Evolutionary conservation across 2,113 vertebrate genomes (phyloP).

Genomic region (Camelus dromedarius): DNA sequence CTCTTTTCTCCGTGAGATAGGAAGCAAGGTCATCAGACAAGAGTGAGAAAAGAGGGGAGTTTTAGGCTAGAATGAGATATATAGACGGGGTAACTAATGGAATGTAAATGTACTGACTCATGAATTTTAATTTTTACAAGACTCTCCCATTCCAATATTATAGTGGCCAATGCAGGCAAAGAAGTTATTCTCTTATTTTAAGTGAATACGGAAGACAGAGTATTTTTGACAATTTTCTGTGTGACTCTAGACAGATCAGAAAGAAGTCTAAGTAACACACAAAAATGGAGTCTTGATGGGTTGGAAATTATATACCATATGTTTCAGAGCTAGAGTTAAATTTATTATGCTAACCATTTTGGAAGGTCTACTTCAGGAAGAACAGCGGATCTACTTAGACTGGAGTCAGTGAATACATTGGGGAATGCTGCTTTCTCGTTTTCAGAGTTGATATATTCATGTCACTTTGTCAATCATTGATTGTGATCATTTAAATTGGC

Average conservation of each 20-base stretch:
- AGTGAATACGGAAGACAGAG: neutral
- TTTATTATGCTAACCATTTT: neutral
- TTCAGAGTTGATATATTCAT: neutral
- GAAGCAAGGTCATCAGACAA: neutral
- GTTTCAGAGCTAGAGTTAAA: neutral
- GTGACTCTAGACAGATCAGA: neutral
- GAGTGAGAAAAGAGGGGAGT: neutral
- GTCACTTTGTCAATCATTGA: neutral
- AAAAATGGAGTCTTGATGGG: neutral
- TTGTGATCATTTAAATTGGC: neutral
- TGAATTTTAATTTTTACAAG: conserved; percentile 55
- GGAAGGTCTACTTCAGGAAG: neutral
- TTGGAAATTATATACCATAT: neutral
- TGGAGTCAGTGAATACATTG: neutral
- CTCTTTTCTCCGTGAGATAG: neutral
- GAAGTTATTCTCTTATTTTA: neutral
- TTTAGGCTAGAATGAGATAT: neutral
- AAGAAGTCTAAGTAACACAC: neutral
- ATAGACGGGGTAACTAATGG: neutral
- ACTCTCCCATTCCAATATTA: neutral
- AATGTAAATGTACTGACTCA: neutral
- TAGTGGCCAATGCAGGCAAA: neutral
- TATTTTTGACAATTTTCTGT: conserved; percentile 36
- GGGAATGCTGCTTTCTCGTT: neutral
- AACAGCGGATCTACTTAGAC: neutral